A percentile compares a stretch with the other conserved stretches of the same genome.
Evolutionary conservation across 2,797 vertebrate species (phyloP).

Genomic region (Limnodromus scolopaceus): DNA sequence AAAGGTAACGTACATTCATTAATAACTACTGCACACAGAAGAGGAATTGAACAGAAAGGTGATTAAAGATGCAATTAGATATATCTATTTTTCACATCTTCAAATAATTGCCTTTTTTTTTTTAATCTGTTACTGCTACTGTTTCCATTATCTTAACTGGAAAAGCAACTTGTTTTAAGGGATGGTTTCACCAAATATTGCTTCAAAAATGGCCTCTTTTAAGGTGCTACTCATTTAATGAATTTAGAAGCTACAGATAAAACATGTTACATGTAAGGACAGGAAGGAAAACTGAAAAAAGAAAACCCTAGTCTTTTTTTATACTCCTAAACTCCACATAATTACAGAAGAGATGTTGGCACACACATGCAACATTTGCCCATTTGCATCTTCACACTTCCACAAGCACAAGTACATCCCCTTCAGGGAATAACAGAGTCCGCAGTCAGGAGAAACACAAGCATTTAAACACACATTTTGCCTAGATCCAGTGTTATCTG

Average conservation of each 20-base stretch:
- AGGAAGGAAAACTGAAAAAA: background rate
- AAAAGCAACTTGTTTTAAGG: background rate
- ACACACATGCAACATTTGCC: background rate
- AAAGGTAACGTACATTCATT: background rate
- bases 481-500: background rate
- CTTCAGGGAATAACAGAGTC: background rate
- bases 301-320: background rate
- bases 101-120: background rate
- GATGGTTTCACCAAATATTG: background rate
- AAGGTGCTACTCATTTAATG: background rate
- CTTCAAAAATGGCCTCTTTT: background rate
- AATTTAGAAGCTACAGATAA: background rate
- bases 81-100: background rate
- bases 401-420: background rate
- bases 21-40: background rate
- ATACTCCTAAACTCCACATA: background rate
- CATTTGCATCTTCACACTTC: background rate
- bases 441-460: background rate
- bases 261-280: background rate
- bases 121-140: background rate
- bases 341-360: background rate
- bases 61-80: background rate
- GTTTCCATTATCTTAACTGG: background rate
- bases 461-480: background rate
- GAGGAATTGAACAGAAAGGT: background rate